Evolutionary conservation across 2,797 vertebrate species (phyloP).

Genomic region (Bufotes viridis): DNA sequence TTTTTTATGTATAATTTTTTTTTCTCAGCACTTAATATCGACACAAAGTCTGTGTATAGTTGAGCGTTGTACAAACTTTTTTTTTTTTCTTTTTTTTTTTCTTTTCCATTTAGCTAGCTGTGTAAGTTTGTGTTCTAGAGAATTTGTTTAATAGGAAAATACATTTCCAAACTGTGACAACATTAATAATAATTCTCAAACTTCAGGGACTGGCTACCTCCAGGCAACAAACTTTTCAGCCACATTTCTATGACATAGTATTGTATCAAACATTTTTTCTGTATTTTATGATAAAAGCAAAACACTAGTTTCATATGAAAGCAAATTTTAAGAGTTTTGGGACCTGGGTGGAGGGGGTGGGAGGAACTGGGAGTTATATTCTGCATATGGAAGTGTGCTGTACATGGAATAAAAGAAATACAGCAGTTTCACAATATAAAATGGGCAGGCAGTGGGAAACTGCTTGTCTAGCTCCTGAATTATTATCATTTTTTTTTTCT

Average conservation of each 20-base stretch:
- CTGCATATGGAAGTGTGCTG: conserved; percentile 64
- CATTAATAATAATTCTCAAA: conserved; percentile 87
- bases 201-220: conserved; percentile 92
- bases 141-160: conserved; percentile 73
- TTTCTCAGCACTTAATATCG: conserved; percentile 83
- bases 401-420: conserved; percentile 10
- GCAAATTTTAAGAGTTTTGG: conserved; percentile 83
- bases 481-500: conserved; percentile 52
- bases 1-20: conserved; percentile 52
- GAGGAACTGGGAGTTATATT: conserved; percentile 65
- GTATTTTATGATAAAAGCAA: conserved; percentile 95
- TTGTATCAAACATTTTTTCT: conserved; percentile 91
- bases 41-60: conserved; percentile 87
- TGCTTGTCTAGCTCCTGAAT: conserved; percentile 41
- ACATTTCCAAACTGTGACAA: conserved; percentile 88
- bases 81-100: conserved; percentile 46
- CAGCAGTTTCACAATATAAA: conserved; percentile 44
- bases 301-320: conserved; percentile 99
- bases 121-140: conserved; percentile 76
- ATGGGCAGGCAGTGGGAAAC: conserved; percentile 43
- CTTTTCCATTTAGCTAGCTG: conserved; percentile 66
- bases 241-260: conserved; percentile 93
- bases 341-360: conserved; percentile 57
- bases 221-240: conserved; percentile 84
- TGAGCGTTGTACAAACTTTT: conserved; percentile 77